phyloP scores from a whole-genome alignment of 2,797 vertebrate species.

The Falco novaeseelandiae region DNA sequence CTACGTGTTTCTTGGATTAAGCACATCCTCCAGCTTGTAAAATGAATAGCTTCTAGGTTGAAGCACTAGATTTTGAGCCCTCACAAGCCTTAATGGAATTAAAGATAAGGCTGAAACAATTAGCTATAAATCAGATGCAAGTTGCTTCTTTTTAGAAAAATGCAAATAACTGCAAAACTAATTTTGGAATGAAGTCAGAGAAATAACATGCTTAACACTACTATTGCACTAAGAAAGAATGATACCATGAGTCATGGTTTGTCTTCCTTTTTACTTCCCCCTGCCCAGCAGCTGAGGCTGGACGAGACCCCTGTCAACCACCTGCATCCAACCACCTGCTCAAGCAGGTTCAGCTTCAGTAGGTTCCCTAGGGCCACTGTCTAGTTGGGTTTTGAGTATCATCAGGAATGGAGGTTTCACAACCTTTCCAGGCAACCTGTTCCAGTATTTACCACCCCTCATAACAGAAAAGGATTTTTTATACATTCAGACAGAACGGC shows the following conservation, averaged over 20 bases:
- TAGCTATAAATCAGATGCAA: neutral
- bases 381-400: neutral
- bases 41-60: neutral
- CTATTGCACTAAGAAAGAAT: neutral
- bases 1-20: neutral
- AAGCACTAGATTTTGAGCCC: neutral
- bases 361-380: fast-evolving
- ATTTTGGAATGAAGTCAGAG: neutral
- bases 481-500: neutral
- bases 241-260: neutral
- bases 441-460: neutral
- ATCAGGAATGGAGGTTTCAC: neutral
- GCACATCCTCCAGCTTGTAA: neutral
- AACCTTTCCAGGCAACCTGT: neutral
- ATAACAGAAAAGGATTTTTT: neutral
- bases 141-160: neutral
- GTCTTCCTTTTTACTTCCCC: neutral
- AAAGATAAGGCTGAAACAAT: neutral
- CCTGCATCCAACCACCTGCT: fast-evolving
- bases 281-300: neutral
- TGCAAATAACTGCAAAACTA: neutral
- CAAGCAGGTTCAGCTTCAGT: neutral
- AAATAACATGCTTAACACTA: neutral
- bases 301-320: neutral
- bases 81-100: neutral